Conservation (phyloP, 2,888 invertebrate genomes). For the Drosophila conformis region DNA sequence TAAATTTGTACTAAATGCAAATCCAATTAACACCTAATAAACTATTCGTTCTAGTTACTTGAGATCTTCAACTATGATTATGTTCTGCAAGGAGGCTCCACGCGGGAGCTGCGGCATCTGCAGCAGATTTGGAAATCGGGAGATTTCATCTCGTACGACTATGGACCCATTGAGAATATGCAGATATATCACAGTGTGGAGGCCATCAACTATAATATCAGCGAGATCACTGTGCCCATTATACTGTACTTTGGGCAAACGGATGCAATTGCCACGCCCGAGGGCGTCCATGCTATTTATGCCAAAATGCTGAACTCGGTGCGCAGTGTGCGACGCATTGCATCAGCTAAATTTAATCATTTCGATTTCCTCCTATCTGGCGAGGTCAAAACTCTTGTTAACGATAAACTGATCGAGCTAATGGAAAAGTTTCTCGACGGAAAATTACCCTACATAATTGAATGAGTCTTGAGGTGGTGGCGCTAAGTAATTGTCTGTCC, state of each 20-base stretch:
- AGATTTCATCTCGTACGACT: constrained; percentile 81
- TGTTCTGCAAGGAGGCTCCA: constrained; percentile 77
- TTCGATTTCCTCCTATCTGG: constrained; percentile 76
- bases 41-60: constrained; percentile 53
- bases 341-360: constrained; percentile 76
- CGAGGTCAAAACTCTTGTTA: constrained; percentile 72
- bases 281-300: constrained; percentile 77
- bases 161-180: constrained; percentile 72
- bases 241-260: constrained; percentile 79
- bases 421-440: constrained; percentile 73
- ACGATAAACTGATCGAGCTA: constrained; percentile 72
- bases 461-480: constrained; percentile 48
- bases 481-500: constrained; percentile 42
- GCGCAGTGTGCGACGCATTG: constrained; percentile 71
- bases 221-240: constrained; percentile 66
- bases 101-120: constrained; percentile 74
- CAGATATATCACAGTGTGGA: constrained; percentile 68
- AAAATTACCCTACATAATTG: constrained; percentile 74
- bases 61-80: constrained; percentile 76
- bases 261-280: constrained; percentile 80
- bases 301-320: constrained; percentile 65
- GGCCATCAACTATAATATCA: constrained; percentile 71
- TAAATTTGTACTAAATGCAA: constrained; percentile 2
- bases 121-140: constrained; percentile 82
- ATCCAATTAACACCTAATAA: not conserved